phyloP scores from a whole-genome alignment of 2,888 invertebrate genomes.

The Teleiodes luculella region DNA sequence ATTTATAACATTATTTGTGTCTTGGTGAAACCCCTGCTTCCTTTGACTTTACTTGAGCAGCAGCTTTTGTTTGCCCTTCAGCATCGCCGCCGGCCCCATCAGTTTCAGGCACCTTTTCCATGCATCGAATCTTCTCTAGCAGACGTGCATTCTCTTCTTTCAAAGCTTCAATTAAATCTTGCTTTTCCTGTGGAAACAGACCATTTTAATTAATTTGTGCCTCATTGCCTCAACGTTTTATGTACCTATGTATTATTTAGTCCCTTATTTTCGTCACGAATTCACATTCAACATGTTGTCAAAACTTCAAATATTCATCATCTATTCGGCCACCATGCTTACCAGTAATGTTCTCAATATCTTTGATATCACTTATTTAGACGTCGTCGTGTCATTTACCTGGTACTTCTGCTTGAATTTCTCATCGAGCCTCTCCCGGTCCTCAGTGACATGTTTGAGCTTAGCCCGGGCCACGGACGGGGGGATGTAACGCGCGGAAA shows the following conservation, averaged over 20 bases:
- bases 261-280: no score
- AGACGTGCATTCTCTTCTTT: conserved; percentile 70
- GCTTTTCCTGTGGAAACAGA: conserved; percentile 55
- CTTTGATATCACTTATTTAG: background rate
- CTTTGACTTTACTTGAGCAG: no score
- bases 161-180: conserved; percentile 67
- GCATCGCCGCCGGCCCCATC: background rate
- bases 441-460: conserved; percentile 80
- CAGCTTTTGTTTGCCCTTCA: background rate
- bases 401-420: conserved; percentile 72
- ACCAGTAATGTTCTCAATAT: no score
- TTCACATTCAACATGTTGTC: no score
- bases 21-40: no score
- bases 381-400: conserved; percentile 38
- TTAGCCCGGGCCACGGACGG: conserved; percentile 81
- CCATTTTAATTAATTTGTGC: background rate
- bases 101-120: conserved; percentile 29
- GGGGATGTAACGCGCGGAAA: conserved; percentile 77
- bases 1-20: no score
- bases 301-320: no score
- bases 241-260: no score
- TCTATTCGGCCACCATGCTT: no score
- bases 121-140: conserved; percentile 56
- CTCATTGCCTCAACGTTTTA: no score
- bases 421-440: conserved; percentile 79